Evolutionary conservation across 2,888 invertebrate genomes (phyloP).

Genomic region (Pachydiplax longipennis): DNA sequence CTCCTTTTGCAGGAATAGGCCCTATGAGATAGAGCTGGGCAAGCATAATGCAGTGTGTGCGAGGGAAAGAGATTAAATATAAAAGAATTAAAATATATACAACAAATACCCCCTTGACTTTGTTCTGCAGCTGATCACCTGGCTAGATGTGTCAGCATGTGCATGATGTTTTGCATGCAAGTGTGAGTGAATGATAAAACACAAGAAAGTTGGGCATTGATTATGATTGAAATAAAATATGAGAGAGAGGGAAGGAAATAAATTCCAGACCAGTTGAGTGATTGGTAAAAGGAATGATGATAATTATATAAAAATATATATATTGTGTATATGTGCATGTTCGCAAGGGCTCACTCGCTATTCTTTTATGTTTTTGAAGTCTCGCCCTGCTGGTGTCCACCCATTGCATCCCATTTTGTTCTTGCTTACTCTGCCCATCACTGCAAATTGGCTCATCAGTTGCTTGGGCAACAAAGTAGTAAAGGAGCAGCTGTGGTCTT

Average conservation of each 20-base stretch:
- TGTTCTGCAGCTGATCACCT: constrained; percentile 36
- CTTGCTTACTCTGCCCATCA: constrained; percentile 9
- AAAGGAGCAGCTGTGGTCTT: constrained; percentile 25
- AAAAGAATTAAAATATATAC: neutral
- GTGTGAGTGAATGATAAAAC: neutral
- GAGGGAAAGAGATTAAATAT: constrained; percentile 7
- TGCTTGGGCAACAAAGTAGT: neutral
- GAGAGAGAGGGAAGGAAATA: neutral
- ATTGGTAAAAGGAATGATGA: neutral
- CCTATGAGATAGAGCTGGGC: constrained; percentile 19
- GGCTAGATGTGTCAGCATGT: constrained; percentile 31
- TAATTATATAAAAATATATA: neutral
- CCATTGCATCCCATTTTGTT: neutral
- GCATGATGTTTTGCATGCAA: neutral
- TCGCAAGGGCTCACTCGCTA: neutral
- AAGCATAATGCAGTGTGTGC: constrained; percentile 5
- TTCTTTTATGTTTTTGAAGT: neutral
- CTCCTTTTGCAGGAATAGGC: neutral
- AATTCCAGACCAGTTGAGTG: neutral
- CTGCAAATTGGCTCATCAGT: neutral
- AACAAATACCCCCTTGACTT: constrained; percentile 18
- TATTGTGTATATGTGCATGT: neutral
- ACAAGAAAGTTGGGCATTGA: constrained; percentile 2
- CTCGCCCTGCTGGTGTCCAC: neutral
- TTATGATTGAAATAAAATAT: neutral